phyloP scores from a whole-genome alignment of 2,113 vertebrate genomes.

The Mormyrus lacerda region DNA sequence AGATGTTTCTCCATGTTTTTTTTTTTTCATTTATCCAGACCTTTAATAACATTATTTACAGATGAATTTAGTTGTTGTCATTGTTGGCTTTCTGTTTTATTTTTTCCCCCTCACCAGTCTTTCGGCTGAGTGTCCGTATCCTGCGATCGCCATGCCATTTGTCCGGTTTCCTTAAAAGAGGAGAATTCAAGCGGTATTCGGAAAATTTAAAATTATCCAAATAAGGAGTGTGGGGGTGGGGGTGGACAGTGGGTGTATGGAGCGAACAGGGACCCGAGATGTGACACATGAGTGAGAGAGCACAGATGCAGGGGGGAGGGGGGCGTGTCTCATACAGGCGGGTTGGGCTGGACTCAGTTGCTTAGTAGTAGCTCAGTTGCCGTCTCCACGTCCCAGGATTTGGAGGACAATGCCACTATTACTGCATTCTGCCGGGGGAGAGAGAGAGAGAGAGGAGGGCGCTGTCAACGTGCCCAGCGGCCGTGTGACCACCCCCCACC shows the following conservation, averaged over 20 bases:
- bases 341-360: conserved; percentile 74
- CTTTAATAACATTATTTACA: conserved; percentile 91
- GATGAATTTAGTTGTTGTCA: conserved; percentile 44
- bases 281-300: neutral
- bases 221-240: neutral
- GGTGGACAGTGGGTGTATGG: neutral
- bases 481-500: neutral
- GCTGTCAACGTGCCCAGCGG: neutral
- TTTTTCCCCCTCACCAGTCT: conserved; percentile 52
- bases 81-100: conserved; percentile 7
- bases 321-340: conserved; percentile 52
- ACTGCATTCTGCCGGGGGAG: conserved; percentile 81
- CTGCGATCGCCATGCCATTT: conserved; percentile 64
- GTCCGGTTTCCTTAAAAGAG: conserved; percentile 49
- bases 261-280: neutral
- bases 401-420: conserved; percentile 99
- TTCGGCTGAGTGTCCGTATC: conserved; percentile 66
- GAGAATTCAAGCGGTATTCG: conserved; percentile 74
- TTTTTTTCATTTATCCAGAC: conserved; percentile 80
- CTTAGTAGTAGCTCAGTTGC: conserved; percentile 97
- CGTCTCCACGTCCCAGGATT: conserved; percentile 97
- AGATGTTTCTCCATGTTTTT: conserved; percentile 68
- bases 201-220: conserved; percentile 56
- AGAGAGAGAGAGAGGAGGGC: conserved; percentile 12
- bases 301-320: neutral